Evolutionary conservation across 2,113 vertebrate species (phyloP).

Genomic region (Nothobranchius kuhntae): DNA sequence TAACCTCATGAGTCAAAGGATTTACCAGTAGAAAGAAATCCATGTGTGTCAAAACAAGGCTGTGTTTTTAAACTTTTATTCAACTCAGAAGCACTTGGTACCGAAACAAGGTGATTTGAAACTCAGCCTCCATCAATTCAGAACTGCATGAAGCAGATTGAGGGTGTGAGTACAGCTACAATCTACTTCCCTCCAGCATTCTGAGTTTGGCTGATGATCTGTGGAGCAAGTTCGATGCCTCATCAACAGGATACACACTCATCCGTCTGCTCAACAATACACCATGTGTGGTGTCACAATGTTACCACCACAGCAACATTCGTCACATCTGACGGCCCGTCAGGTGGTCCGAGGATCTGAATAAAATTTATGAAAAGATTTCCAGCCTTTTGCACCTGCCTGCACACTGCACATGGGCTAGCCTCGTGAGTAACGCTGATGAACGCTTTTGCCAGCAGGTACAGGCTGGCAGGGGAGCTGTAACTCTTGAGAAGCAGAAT

Average conservation of each 20-base stretch:
- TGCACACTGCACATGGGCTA: slow-evolving; percentile 11
- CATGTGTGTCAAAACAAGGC: slow-evolving; percentile 8
- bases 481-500: slow-evolving; percentile 28
- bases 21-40: background rate
- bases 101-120: background rate
- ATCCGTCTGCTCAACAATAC: slow-evolving; percentile 31
- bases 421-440: slow-evolving; percentile 55
- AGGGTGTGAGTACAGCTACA: slow-evolving; percentile 2
- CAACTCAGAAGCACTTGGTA: too few relatives aligned
- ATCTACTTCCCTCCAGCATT: background rate
- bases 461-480: slow-evolving; percentile 24
- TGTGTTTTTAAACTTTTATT: slow-evolving; percentile 16
- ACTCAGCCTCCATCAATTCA: slow-evolving; percentile 13
- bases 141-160: background rate
- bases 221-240: slow-evolving; percentile 8
- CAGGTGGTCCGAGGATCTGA: slow-evolving; percentile 43
- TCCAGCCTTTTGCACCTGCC: slow-evolving; percentile 21
- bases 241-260: slow-evolving; percentile 17
- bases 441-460: slow-evolving; percentile 35
- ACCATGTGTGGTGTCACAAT: slow-evolving; percentile 17
- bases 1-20: slow-evolving; percentile 23
- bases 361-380: slow-evolving; percentile 56
- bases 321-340: slow-evolving; percentile 36
- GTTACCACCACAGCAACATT: slow-evolving; percentile 52
- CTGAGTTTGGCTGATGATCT: background rate